Conservation (phyloP, 2,113 vertebrate species). For the Tautogolabrus adspersus region DNA sequence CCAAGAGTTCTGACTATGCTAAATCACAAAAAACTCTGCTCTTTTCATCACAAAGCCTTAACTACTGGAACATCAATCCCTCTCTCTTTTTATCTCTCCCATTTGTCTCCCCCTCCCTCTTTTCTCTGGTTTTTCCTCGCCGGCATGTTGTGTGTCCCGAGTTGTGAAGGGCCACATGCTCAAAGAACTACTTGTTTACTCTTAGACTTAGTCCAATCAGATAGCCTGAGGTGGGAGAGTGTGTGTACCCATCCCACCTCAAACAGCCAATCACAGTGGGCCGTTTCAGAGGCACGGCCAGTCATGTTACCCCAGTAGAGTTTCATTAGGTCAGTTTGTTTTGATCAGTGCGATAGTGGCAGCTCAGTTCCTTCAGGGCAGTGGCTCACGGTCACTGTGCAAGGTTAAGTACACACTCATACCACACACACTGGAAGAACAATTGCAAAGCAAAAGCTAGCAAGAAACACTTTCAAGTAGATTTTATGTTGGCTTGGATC, state of each 20-base stretch:
- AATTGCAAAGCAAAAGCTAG: background rate
- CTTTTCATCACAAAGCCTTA: constrained; percentile 24
- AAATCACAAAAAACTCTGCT: constrained; percentile 37
- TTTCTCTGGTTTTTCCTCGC: background rate
- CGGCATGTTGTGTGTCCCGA: constrained; percentile 10
- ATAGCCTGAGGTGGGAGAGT: constrained; percentile 64
- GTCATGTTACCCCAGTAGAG: constrained; percentile 39
- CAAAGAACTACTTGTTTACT: constrained; percentile 75
- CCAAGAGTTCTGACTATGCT: background rate
- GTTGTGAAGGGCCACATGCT: constrained; percentile 75
- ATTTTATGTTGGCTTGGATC: constrained; percentile 16
- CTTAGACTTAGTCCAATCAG: constrained; percentile 69
- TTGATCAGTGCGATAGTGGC: constrained; percentile 39
- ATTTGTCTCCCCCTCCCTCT: constrained; percentile 13
- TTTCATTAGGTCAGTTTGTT: constrained; percentile 63
- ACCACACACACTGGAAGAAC: background rate
- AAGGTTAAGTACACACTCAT: constrained; percentile 18
- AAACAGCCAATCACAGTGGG: constrained; percentile 72
- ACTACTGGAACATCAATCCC: constrained; percentile 27
- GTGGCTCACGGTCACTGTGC: constrained; percentile 22
- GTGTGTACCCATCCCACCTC: constrained; percentile 75
- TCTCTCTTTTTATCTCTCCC: constrained; percentile 24
- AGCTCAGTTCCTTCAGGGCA: constrained; percentile 12
- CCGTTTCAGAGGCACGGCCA: constrained; percentile 37
- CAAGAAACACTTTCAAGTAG: constrained; percentile 8